phyloP scores from a whole-genome alignment of 2,113 vertebrate species.

The Hippocampus abdominalis region DNA sequence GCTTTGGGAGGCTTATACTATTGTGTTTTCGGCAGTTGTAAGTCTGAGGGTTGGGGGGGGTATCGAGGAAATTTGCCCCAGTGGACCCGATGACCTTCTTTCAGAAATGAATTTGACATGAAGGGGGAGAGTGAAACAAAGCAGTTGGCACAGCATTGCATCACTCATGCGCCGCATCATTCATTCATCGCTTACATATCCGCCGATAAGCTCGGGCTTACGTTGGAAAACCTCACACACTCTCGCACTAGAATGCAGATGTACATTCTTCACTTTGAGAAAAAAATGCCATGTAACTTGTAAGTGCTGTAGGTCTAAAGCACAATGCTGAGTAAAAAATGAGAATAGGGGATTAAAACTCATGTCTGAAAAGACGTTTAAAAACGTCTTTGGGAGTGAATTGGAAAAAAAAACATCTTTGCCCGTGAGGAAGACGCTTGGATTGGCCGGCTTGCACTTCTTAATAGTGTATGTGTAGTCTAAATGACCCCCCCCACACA shows the following conservation, averaged over 20 bases:
- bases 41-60: conserved; percentile 14
- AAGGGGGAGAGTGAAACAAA: conserved; percentile 14
- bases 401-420: not conserved
- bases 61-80: conserved; percentile 21
- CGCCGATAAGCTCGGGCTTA: not conserved
- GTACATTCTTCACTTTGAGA: not conserved
- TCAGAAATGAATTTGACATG: conserved; percentile 24
- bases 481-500: not conserved
- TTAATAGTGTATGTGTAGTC: not conserved
- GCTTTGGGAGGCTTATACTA: conserved; percentile 15
- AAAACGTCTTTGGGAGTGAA: too few relatives aligned
- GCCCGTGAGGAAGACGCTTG: not conserved
- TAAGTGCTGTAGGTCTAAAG: not conserved
- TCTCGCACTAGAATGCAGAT: not conserved
- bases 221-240: not conserved
- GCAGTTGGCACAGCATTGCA: not conserved
- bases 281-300: not conserved
- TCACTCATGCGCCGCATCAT: not conserved
- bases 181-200: not conserved
- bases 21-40: conserved; percentile 19
- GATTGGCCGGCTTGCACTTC: not conserved
- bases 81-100: conserved; percentile 23
- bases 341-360: not conserved
- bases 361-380: too few relatives aligned
- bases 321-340: not conserved